Evolutionary conservation across 2,113 vertebrate genomes (phyloP), one percentile per base, ranked within the genome.

Genomic region (Lasiurus cinereus): DNA sequence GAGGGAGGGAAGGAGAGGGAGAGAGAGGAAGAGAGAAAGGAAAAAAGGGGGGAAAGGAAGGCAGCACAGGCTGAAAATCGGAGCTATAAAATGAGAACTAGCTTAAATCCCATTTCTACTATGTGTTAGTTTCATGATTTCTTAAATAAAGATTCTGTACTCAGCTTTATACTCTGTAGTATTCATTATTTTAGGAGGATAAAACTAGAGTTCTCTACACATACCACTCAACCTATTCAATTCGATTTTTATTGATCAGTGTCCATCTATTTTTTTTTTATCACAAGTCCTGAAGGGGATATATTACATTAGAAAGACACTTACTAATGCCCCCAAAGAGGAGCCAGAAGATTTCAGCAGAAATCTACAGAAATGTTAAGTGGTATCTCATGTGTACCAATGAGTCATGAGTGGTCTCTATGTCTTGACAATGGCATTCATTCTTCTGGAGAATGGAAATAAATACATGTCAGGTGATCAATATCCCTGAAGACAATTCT

Each of bases 61-160:
- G 24, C 2, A 86, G 59, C 24, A n/a, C 27, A 70, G 29, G 2
- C 31, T 43, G 2, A 31, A 77, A 92, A 70, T 66, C 31, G 82
- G 24, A 83, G 18, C 73, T 46, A 31, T 50, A 21, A 91, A 82
- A 56, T 46, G 11, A 36, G 10, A 88, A 76, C 8, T 74, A 69
- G 43, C 62, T 85, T 66, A 85, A 72, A 92, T 87, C 3, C 22
- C 70, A 67, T 96, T 93, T 88, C 36, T 62, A 50, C 11, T 72
- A 6, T 69, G 22, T 27, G 21, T 48, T 48, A 64, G 18, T 76
- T n/a, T 7, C 15, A n/a, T 1, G 24, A 15, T 83, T 88, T 90
- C 36, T 64, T 78, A 87, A 95, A 78, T 83, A 46, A 90, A 87
- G 59, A 59, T 70, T 88, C 80, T 83, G 6, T 10, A 43, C 83